Percentiles rank a stretch among this genome's conserved stretches.
Conservation (phyloP, 2,797 vertebrate genomes). For the Eurystomus glaucurus region DNA sequence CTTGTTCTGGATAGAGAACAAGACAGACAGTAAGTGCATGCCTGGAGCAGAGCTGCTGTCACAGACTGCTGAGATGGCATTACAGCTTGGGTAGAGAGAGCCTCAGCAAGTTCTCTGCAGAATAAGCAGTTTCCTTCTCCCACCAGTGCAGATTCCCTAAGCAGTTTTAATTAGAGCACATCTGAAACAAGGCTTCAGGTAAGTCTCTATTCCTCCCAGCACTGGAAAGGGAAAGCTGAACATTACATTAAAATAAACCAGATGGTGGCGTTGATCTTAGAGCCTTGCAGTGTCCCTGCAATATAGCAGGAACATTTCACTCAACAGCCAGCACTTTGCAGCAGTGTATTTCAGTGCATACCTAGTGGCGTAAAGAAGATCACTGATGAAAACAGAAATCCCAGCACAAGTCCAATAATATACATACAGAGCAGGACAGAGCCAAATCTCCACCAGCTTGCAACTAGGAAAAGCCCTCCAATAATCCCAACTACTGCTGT, state of each 20-base stretch:
- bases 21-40: neutral
- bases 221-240: neutral
- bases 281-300: neutral
- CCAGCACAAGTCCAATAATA: conserved; percentile 90
- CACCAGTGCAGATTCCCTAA: neutral
- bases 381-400: conserved; percentile 87
- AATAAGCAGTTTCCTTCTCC: neutral
- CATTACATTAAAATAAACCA: neutral
- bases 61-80: neutral
- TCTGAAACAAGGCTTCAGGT: neutral
- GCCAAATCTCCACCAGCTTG: conserved; percentile 94
- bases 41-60: neutral
- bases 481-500: conserved; percentile 85
- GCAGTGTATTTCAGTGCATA: conserved; percentile 67
- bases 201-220: neutral
- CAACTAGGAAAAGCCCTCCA: conserved; percentile 89
- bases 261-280: neutral
- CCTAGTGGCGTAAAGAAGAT: conserved; percentile 93
- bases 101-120: neutral
- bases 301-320: neutral
- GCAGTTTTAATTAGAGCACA: neutral
- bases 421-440: conserved; percentile 87
- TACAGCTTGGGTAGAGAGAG: neutral
- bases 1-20: neutral
- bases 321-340: neutral